Base-by-base conservation (phyloP, 2,888 invertebrate species). In the Stenolophus ochropezus region DNA sequence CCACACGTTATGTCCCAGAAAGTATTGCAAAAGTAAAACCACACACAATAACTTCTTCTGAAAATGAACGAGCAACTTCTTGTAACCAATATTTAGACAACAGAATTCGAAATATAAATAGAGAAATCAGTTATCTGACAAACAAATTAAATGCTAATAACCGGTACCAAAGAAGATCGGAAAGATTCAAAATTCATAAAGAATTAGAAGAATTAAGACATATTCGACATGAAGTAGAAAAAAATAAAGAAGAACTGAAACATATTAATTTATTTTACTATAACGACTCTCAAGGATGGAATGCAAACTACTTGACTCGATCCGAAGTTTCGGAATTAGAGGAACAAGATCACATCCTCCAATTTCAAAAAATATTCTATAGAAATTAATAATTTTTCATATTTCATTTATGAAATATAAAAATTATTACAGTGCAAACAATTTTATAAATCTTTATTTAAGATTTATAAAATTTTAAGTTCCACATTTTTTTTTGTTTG, bases 301-400 rank as follows among this genome's bases (percentile, higher is more conserved):
- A 81, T 16, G 80, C 80, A 23, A 56, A 81, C 23, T 81, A 58
- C 58, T 58, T 81, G 21, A 81, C 73, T 49, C n/a, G n/a, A 53
- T 33, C 33, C 6, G 65, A 81, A 33, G 14, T 73, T 21, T 18
- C 18, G n/a, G 58, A 81, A 58, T 2, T 81, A 14, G 8, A 81
- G 47, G 47, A 73, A 23, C 80, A 81, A 74, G 74, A 81, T 56
- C 73, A 6, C 8, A n/a, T 81, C n/a, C 42, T 81, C 8, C 23
- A 81, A 21, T 79, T 79, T 16, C 79, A 71, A 69, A 51, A 69
- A 61, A 69, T 18, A 0, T 79, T 69, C 53, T 79, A 79, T 16
- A 61, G 33, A 11, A 42, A 42, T 42, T 11, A 11, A 42, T 11
- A 42, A 42, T 33, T 18, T 56, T 56, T 56, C 6, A 20, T 56